Base-by-base conservation (phyloP, 2,888 invertebrate genomes). In the Chouioia cunea region DNA sequence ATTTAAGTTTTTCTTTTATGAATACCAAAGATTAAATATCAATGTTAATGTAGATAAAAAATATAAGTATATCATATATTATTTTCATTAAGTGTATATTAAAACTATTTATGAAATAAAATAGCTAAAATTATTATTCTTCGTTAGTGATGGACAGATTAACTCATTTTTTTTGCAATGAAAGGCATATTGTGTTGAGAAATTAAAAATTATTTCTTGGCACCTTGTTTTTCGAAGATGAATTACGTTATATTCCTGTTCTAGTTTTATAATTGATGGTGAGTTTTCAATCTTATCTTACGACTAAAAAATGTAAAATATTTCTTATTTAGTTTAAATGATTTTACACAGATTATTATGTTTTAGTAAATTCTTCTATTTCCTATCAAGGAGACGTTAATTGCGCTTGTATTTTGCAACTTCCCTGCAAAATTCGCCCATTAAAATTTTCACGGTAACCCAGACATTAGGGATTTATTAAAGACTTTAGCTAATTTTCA, bases 371-470 rank as follows among this genome's bases (percentile, higher is more conserved):
- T 36, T 27, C 2, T 36, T 36, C 60, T 50, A 16, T 44, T 44
- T 8, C 46, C 10, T 59, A 23, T 63, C 10, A 36, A 48, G 52
- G 64, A 52, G 27, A n/a, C 20, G 18, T 12, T 46, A 50, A 20
- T 22, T 20, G 44, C 50, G 20, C 43, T 20, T 16, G 73, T 65
- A 77, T 79, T 79, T 81, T 81, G 78, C 79, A 80, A 81, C 76
- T 79, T 78, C 79, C 75, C 78, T 79, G 78, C 73, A 65, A 57
- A 75, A 73, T 15, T 65, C 44, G 23, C 44, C 14, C 27, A 4
- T 48, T 54, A 73, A 64, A 57, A 65, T 73, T 68, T 69, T 50
- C 48, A 66, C n/a, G 44, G 75, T 46, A 60, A 77, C 72, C 76
- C 73, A 74, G 72, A 78, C 70, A 66, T 52, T 69, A 70, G 66